Evolutionary conservation across 2,113 vertebrate species (phyloP).

Genomic region (Cyanocitta stelleri): DNA sequence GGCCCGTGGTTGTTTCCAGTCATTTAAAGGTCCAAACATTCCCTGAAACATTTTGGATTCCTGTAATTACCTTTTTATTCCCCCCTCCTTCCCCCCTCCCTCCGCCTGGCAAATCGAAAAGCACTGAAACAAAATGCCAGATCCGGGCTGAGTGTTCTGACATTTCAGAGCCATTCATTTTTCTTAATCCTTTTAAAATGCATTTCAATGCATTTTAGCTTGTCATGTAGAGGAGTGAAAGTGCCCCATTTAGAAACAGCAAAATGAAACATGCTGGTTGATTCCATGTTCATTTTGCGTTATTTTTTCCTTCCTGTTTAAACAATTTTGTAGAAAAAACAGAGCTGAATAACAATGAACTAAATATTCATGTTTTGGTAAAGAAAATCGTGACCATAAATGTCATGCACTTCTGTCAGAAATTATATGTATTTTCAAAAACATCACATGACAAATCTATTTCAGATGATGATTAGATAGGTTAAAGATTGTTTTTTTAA

Average conservation of each 20-base stretch:
- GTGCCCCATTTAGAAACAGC: background rate
- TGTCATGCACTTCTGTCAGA: background rate
- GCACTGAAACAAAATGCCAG: background rate
- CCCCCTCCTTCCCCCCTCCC: fast-evolving
- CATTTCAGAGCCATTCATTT: background rate
- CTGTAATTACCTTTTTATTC: fast-evolving
- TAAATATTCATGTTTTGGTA: background rate
- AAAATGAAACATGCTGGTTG: background rate
- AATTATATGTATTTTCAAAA: background rate
- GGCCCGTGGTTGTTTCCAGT: background rate
- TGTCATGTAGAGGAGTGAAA: background rate
- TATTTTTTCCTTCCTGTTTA: background rate
- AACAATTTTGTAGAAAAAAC: background rate
- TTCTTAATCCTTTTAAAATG: background rate
- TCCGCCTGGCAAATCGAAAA: background rate
- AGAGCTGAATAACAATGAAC: background rate
- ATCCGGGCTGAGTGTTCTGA: background rate
- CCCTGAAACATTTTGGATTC: background rate
- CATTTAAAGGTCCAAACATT: background rate
- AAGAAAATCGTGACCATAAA: background rate
- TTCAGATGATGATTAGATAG: background rate
- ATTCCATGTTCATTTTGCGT: background rate
- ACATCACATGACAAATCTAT: background rate
- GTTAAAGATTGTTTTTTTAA: background rate
- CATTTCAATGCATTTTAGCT: background rate